Conservation (phyloP, 2,797 vertebrate genomes). For the Schizopygopsis malacanthus region DNA sequence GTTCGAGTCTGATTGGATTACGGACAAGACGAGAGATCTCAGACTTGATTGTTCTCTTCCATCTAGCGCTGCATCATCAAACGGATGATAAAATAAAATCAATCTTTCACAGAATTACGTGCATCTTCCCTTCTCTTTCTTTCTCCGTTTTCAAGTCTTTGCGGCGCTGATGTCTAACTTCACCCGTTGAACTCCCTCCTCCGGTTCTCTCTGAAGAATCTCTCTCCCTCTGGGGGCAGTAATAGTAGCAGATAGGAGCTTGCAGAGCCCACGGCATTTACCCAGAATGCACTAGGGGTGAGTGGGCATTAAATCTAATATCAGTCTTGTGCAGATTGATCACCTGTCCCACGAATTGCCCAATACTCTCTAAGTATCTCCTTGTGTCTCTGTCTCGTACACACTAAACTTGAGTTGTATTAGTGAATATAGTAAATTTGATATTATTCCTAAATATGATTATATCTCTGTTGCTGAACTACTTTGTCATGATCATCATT, state of each 20-base stretch:
- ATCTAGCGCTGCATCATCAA: constrained; percentile 34
- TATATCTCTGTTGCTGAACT: constrained; percentile 22
- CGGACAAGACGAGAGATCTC: constrained; percentile 30
- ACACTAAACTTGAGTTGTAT: constrained; percentile 14
- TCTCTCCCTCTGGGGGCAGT: constrained; percentile 30
- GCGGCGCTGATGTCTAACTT: constrained; percentile 22
- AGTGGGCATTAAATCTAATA: constrained; percentile 60
- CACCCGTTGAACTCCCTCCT: constrained; percentile 27
- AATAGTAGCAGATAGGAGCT: constrained; percentile 47
- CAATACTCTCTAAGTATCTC: constrained; percentile 38
- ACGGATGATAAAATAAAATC: constrained; percentile 39
- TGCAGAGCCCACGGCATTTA: constrained; percentile 44
- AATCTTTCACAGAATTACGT: constrained; percentile 39
- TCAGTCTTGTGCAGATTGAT: constrained; percentile 59
- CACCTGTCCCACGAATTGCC: constrained; percentile 52
- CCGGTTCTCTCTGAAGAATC: not conserved
- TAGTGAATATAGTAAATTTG: constrained; percentile 30
- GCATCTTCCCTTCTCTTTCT: not conserved
- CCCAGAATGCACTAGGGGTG: constrained; percentile 56
- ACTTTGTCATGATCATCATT: constrained; percentile 22
- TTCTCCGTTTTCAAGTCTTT: constrained; percentile 8
- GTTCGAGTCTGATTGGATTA: constrained; percentile 48
- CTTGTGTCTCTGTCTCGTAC: constrained; percentile 1
- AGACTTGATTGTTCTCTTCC: constrained; percentile 39
- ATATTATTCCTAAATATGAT: constrained; percentile 21